phyloP scores from a whole-genome alignment of 2,888 invertebrate species.

The Epinotia demarniana region DNA sequence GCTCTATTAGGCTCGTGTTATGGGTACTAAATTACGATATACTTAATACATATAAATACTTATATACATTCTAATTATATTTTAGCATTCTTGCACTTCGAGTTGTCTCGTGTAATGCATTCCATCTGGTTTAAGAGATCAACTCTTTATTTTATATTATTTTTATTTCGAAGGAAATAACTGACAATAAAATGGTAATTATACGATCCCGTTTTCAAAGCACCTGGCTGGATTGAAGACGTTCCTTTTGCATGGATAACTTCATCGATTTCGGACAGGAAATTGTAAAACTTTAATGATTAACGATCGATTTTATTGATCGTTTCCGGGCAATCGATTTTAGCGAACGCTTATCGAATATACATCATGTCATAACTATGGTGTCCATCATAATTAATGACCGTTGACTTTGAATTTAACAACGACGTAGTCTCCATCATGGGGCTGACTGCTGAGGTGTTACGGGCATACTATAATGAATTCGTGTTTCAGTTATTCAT shows the following conservation, averaged over 20 bases:
- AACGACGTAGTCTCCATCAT: no score
- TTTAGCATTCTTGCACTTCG: no score
- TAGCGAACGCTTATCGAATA: background rate
- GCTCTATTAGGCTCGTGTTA: no score
- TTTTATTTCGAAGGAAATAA: no score
- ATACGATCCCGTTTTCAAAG: background rate
- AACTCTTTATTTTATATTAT: no score
- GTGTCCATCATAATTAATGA: slow-evolving; percentile 2
- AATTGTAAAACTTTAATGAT: background rate
- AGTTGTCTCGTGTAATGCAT: no score
- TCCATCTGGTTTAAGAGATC: no score
- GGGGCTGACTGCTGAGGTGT: no score
- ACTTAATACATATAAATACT: no score
- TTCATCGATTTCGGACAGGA: background rate
- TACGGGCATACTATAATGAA: background rate
- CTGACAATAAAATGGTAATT: background rate
- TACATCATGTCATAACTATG: slow-evolving; percentile 1
- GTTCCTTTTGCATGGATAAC: background rate
- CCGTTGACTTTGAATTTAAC: background rate
- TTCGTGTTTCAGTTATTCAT: no score
- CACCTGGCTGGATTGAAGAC: background rate
- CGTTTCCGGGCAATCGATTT: background rate
- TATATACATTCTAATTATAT: no score
- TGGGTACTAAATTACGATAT: no score
- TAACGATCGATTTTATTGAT: slow-evolving; percentile 4